These are phyloP conservation scores for Drosophila prostipennis DNA, from an alignment of 2,888 invertebrate genomes.

Conservation along the genomic window DNA sequence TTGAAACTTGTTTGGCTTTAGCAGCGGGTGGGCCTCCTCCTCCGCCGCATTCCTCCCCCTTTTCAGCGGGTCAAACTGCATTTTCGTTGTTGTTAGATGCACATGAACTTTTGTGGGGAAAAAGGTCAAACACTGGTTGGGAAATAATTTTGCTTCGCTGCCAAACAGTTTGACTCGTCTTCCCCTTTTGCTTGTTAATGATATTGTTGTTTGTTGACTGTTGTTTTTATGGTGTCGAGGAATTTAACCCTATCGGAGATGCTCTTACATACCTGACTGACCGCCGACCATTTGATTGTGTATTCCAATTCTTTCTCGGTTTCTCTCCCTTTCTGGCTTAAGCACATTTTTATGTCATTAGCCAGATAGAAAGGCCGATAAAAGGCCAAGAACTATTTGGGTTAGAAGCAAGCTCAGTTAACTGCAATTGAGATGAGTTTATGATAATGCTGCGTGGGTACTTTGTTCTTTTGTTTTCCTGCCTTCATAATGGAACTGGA, in stretches of 20 bases:
- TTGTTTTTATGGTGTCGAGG: slow-evolving; percentile 48
- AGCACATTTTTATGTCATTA: slow-evolving; percentile 63
- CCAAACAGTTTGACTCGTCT: slow-evolving; percentile 31
- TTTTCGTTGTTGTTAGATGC: slow-evolving; percentile 60
- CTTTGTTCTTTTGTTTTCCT: slow-evolving; percentile 1
- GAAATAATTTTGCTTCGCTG: slow-evolving; percentile 68
- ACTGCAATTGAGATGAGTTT: slow-evolving; percentile 35
- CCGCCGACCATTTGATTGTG: slow-evolving; percentile 33
- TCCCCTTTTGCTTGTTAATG: slow-evolving; percentile 31
- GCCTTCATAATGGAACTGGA: background rate
- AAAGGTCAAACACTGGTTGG: slow-evolving; percentile 72
- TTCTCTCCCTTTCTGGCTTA: background rate
- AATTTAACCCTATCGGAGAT: slow-evolving; percentile 49
- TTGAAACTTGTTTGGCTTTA: slow-evolving; percentile 66
- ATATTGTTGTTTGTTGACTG: slow-evolving; percentile 24
- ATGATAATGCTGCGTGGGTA: slow-evolving; percentile 22
- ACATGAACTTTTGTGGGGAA: slow-evolving; percentile 75
- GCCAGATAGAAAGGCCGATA: slow-evolving; percentile 59
- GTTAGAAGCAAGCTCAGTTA: slow-evolving; percentile 6
- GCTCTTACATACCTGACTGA: slow-evolving; percentile 29
- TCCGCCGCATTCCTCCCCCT: slow-evolving; percentile 4
- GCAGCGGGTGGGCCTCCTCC: slow-evolving; percentile 49
- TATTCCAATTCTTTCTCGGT: background rate
- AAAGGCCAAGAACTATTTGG: slow-evolving; percentile 30
- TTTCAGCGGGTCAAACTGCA: slow-evolving; percentile 49